Base-by-base conservation (phyloP, 35 echinoderm and acorn worm genomes). In the Stichopus chloronotus region DNA sequence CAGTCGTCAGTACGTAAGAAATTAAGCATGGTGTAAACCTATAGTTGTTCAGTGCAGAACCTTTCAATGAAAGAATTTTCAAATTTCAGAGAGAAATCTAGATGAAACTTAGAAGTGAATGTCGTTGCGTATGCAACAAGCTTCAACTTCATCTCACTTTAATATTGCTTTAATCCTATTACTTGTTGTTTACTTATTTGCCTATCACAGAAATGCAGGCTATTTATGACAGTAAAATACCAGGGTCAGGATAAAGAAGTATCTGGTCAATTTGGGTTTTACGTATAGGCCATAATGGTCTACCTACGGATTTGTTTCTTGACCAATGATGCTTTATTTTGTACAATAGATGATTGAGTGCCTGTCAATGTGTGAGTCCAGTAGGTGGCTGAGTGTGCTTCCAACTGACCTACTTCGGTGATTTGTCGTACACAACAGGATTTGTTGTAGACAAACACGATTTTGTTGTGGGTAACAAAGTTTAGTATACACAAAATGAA, bases 301-400 rank as follows among this genome's bases (percentile, higher is more conserved):
- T n/a, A 71, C 11, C n/a, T 71, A n/a, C 4, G n/a, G 65, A 11
- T 71, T 13, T 13, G 65, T 11, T 11, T 13, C n/a, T 71, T 71
- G 65, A 71, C 65, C 4, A 13, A 11, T 2, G 65, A n/a, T 71
- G n/a, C 65, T 71, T 71, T 71, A 71, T 71, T 71, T 71, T 71
- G 65, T 71, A 71, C 11, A 71, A n/a, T n/a, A 71, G 65, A 71
- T 71, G 65, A 71, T 71, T 71, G 65, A 71, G 65, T 71, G 65
- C 65, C n/a, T 71, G 65, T 71, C 65, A 4, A 71, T 71, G 65
- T 71, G 65, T n/a, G 65, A 71, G 65, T 13, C 65, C 65, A 71
- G n/a, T 71, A 71, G 65, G n/a, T 71, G 65, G 65, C 65, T 71
- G 65, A n/a, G 65, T 71, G 65, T 43, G 30, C 30, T 43, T 43